Percentiles rank a stretch among this genome's conserved stretches.
phyloP scores from a whole-genome alignment of 2,888 invertebrate genomes.

The Elegia similella region DNA sequence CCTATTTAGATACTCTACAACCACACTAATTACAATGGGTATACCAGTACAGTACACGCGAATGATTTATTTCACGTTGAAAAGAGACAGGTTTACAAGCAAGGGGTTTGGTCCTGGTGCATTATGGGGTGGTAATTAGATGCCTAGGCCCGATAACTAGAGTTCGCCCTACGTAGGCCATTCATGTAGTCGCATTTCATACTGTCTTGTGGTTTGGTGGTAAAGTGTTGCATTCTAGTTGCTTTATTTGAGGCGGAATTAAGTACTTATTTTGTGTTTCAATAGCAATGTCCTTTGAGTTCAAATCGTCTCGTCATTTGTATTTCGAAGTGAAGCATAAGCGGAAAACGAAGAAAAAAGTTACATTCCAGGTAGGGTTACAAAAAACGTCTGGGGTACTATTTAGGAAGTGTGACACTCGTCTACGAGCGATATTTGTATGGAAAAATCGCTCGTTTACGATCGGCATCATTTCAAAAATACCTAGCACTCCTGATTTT shows the following conservation, averaged over 20 bases:
- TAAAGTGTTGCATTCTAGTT: neutral
- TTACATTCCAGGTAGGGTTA: conserved; percentile 61
- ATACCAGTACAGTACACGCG: neutral
- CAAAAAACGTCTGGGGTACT: no score
- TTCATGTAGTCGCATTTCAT: conserved; percentile 56
- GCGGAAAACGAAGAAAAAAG: conserved; percentile 62
- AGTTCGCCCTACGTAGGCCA: conserved; percentile 47
- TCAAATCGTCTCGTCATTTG: conserved; percentile 53
- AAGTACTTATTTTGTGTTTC: conserved; percentile 15
- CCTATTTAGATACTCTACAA: neutral
- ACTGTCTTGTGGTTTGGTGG: conserved; percentile 21
- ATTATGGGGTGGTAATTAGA: conserved; percentile 63
- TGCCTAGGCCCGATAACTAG: conserved; percentile 62
- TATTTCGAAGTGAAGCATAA: conserved; percentile 66
- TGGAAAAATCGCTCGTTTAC: no score
- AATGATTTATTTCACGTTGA: conserved; percentile 43
- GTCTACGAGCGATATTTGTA: no score
- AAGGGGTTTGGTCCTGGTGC: conserved; percentile 39
- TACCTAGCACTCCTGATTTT: no score
- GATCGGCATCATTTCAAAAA: no score
- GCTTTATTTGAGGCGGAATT: neutral
- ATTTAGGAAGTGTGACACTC: no score
- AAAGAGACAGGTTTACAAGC: conserved; percentile 47
- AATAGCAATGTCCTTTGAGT: conserved; percentile 57
- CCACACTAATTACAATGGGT: neutral